Evolutionary conservation across 2,113 vertebrate genomes (phyloP), one percentile per base, ranked within the genome.

Genomic region (Chiloscyllium plagiosum): DNA sequence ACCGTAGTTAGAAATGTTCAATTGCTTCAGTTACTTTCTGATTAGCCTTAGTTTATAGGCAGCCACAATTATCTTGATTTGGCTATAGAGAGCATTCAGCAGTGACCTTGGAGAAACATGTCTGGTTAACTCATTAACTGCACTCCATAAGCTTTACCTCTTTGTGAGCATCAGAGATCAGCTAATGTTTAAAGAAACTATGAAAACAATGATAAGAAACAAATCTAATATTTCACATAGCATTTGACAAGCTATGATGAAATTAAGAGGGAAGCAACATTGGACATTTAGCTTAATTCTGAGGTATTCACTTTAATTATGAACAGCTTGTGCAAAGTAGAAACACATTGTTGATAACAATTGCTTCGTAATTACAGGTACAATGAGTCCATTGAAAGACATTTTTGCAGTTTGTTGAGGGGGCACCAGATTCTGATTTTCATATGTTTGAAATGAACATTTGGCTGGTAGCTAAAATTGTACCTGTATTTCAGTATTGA

Each of bases 311-410:
- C 2, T 52, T 87, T 87, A 52, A 87, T 87, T 87, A 52, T 87
- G 47, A 87, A 87, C 50, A 87, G 47, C 85, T 87, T 87, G 85
- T 52, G 85, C 47, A 87, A 87, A 87, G 50, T 87, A 52, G 85
- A 52, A 87, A 29, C 42, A 87, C 85, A 87, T 87, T 87, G 85
- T 50, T 10, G 47, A 52, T 10, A 87, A 87, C 42, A 87, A 52
- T 87, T 29, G 50, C 24, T 52, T 2, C 12, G 47, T 6, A 47
- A 83, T 42, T 83, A 87, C 85, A 87, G 47, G 47, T 87, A 87
- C 85, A 87, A 52, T 24, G 52, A 87, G 80, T 83, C 78, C n/a
- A 83, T 83, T 83, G 83, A 50, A 86, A 47, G 83, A 26, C 83
- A 42, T 69, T 66, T 12, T 69, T 95, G 24, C 93, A 42, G 65